phyloP scores from a whole-genome alignment of 2,888 invertebrate species.

The Phrixothrix hirtus region DNA sequence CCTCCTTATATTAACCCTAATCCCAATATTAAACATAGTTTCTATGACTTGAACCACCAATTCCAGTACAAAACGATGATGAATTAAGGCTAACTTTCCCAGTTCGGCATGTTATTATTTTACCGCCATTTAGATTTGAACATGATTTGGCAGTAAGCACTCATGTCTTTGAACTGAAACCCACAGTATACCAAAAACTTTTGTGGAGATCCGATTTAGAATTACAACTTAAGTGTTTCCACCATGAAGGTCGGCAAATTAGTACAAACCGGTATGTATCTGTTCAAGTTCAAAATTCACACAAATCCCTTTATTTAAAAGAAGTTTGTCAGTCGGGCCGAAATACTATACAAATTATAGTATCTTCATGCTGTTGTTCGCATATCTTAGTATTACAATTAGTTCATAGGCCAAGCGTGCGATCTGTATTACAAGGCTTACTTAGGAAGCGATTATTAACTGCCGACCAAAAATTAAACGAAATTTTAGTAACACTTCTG shows the following conservation, averaged over 20 bases:
- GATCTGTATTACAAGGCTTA: slow-evolving; percentile 90
- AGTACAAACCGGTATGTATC: slow-evolving; percentile 97
- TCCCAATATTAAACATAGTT: slow-evolving; percentile 85
- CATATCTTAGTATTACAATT: slow-evolving; percentile 95
- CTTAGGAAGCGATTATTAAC: slow-evolving; percentile 86
- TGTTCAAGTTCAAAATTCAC: slow-evolving; percentile 90
- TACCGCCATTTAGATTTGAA: slow-evolving; percentile 94
- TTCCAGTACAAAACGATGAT: slow-evolving; percentile 83
- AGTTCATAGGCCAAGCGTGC: slow-evolving; percentile 93
- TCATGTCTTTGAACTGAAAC: slow-evolving; percentile 95
- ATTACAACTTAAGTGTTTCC: slow-evolving; percentile 96
- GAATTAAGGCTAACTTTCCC: slow-evolving; percentile 96
- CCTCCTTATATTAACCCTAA: slow-evolving; percentile 91
- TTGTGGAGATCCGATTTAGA: slow-evolving; percentile 96
- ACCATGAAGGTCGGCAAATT: slow-evolving; percentile 96
- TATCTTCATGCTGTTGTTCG: slow-evolving; percentile 96
- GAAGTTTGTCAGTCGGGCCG: slow-evolving; percentile 93
- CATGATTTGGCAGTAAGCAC: slow-evolving; percentile 97
- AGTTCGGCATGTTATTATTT: slow-evolving; percentile 93
- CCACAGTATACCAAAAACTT: slow-evolving; percentile 92
- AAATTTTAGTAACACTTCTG: slow-evolving; percentile 80
- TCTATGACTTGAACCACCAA: slow-evolving; percentile 75
- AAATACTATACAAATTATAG: slow-evolving; percentile 96
- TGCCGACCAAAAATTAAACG: slow-evolving; percentile 93
- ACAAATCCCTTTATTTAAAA: slow-evolving; percentile 95